Evolutionary conservation across 2,888 invertebrate species (phyloP), one percentile per base, ranked within the genome.

Genomic region (Hypercompe scribonia): DNA sequence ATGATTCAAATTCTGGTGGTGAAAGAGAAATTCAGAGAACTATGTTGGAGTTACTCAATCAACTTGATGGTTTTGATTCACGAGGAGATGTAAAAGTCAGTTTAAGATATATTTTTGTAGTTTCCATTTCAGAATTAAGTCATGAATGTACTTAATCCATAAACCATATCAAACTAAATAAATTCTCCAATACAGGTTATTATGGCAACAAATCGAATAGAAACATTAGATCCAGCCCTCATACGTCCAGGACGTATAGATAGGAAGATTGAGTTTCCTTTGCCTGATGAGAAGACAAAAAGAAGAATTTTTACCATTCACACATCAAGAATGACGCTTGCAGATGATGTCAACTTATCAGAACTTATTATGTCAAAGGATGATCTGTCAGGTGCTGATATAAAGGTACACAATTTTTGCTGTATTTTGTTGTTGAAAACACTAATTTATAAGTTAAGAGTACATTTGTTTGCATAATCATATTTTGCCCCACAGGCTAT

Each of bases 291-390:
- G 91, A 99, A 99, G 92, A 99, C 99, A 0, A 99, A 99, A 91
- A 96, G 98, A 73, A 96, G 99, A 81, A 99, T 99, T 89, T 99
- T 99, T 91, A 98, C 98, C 81, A 99, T 99, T 87, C 99, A 99
- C 93, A 99, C 99, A 1, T 98, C 98, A n/a, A 97, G 99, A 81
- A 99, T 99, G 99, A 99, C 99, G 0, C 95, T 99, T 75, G 98
- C 99, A 18, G 98, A 98, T 78, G 99, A 99, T 95, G 99, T 99
- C 15, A 99, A 99, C 90, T 96, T 99, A 21, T 99, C 98, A 76
- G 99, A 99, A 92, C 97, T 99, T 70, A 99, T 99, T 80, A 99
- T 99, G 98, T 99, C 99, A 8, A 99, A 99, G 92, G 99, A 99
- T 96, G 99, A 99, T 95, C 96, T 99, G 28, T 99, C 99, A 71